Conservation (phyloP, 2,888 invertebrate species). For the Chymomyza procnemis region DNA sequence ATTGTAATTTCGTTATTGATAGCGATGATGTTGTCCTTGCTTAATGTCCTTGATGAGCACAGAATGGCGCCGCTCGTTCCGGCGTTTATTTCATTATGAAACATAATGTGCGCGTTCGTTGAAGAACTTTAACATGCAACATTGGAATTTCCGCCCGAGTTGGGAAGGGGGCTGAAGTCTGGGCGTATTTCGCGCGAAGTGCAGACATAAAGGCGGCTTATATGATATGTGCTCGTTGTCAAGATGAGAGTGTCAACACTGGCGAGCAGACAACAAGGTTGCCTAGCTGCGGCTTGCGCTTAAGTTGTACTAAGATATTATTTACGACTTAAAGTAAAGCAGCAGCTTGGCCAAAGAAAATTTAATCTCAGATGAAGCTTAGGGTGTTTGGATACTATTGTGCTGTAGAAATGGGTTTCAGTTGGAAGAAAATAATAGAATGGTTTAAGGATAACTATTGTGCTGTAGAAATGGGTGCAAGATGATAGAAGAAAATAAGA, state of each 20-base stretch:
- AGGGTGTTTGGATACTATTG: too few relatives aligned
- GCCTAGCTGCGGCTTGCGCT: background rate
- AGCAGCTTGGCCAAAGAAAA: background rate
- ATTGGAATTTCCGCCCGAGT: constrained; percentile 22
- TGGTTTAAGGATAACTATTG: too few relatives aligned
- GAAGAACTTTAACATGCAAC: background rate
- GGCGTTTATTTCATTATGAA: constrained; percentile 65
- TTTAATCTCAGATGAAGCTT: background rate
- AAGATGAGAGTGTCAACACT: background rate
- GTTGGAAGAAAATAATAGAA: too few relatives aligned
- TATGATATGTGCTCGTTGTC: background rate
- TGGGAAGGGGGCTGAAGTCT: background rate
- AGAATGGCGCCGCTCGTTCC: constrained; percentile 34
- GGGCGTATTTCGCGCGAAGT: background rate
- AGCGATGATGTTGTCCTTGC: constrained; percentile 45
- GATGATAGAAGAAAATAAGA: too few relatives aligned
- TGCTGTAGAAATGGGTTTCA: too few relatives aligned
- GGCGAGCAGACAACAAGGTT: too few relatives aligned
- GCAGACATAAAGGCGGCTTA: background rate
- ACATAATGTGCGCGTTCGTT: constrained; percentile 41
- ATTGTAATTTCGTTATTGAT: constrained; percentile 63
- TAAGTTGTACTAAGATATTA: background rate
- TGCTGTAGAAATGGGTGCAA: too few relatives aligned
- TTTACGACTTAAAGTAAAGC: background rate
- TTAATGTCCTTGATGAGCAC: constrained; percentile 58